Evolutionary conservation across 2,113 vertebrate genomes (phyloP).

Genomic region (Drymodes brunneopygia): DNA sequence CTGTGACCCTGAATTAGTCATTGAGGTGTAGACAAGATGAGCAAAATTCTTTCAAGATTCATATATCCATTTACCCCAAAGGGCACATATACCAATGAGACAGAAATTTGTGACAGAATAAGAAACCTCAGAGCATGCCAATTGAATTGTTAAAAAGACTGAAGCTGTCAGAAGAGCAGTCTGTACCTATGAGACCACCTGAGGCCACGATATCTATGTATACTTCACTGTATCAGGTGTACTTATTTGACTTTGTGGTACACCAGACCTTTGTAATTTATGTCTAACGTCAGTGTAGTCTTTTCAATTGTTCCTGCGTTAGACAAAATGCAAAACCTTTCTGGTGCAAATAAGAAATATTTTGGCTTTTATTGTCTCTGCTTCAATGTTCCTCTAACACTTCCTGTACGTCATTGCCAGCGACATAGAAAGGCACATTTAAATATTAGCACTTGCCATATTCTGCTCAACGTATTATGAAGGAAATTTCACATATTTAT

Average conservation of each 20-base stretch:
- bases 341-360: background rate
- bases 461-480: background rate
- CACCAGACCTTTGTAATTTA: background rate
- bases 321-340: background rate
- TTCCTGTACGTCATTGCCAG: background rate
- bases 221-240: background rate
- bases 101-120: background rate
- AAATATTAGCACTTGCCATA: background rate
- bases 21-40: background rate
- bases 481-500: background rate
- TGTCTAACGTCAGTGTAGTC: background rate
- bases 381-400: background rate
- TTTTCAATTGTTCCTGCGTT: background rate
- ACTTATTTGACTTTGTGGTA: background rate
- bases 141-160: background rate
- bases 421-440: background rate
- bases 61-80: background rate
- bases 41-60: background rate
- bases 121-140: background rate
- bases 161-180: background rate
- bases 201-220: background rate
- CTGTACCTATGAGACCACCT: background rate
- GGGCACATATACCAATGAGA: background rate
- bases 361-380: background rate
- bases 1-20: slow-evolving; percentile 24